Base-by-base conservation (phyloP, 1,140 invertebrate genomes). In the Zaprionus lachaisei region DNA sequence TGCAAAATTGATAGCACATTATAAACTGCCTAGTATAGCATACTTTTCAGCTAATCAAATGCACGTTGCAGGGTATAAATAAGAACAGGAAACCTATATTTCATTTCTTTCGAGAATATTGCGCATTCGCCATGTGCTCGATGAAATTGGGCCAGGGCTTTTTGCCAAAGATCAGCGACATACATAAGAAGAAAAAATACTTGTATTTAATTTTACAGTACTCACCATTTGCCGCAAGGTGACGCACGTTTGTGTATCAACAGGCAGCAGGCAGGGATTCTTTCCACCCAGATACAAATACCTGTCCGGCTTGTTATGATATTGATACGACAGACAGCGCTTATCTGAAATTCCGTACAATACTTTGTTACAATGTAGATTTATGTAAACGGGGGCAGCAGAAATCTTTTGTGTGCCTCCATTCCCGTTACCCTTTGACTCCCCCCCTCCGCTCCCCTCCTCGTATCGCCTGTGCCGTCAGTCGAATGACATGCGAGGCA, bases 81-180 rank as follows among this genome's bases (percentile, higher is more conserved):
- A n/a, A 26, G 1, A 4, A 15, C 4, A 37, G 31, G 6, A 14
- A 14, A 14, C 12, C 11, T 22, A 34, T 24, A 57, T 9, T 22
- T n/a, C n/a, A 4, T 17, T 5, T 34, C 5, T 67, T 51, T 34
- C 17, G 2, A 24, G 22, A 38, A 44, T 28, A 68, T 82, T 76
- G 58, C 69, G 66, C 44, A 85, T 86, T 67, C 75, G 82, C 55
- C 72, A 5, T 24, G 81, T 44, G 15, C 20, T 17, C 22, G 34
- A 47, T 37, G 15, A 70, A 75, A 75, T 38, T 37, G 31, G 67
- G 72, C 60, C 72, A 75, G 72, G 72, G 72, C 51, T 75, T 28
- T 63, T 34, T 75, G 67, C 22, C 60, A 63, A 49, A 64, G 51
- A 47, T 62, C 57, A 38, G 49, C 22, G 65, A 73, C 24, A 63